A percentile compares a stretch with the other conserved stretches of the same genome.
These are phyloP conservation scores for Platyrinchus mystaceus DNA, from an alignment of 2,797 vertebrate species.

Conservation along the genomic window DNA sequence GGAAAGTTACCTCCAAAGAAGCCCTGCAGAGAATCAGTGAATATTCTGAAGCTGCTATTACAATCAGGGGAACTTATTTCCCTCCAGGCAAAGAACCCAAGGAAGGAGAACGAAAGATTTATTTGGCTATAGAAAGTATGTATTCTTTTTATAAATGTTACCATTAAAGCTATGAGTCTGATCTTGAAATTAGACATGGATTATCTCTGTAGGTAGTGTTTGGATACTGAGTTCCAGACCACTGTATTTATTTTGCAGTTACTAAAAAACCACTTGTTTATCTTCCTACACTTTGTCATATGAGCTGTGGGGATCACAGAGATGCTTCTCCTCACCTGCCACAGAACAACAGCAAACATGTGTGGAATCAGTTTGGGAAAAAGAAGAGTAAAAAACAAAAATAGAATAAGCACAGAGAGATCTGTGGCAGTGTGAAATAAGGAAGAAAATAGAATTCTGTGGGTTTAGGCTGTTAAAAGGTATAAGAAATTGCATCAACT, in stretches of 20 bases:
- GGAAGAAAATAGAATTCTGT: neutral
- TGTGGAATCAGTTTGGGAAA: neutral
- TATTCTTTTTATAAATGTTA: slow-evolving; percentile 3
- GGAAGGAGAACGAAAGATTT: slow-evolving; percentile 97
- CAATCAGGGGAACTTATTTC: slow-evolving; percentile 98
- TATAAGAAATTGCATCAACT: neutral
- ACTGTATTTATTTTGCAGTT: neutral
- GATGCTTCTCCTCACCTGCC: neutral
- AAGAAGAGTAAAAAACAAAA: neutral
- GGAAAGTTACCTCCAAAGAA: slow-evolving; percentile 99
- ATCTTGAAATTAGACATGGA: neutral
- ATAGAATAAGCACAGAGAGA: neutral
- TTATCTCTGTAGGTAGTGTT: neutral
- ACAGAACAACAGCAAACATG: neutral
- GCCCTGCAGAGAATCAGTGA: slow-evolving; percentile 97
- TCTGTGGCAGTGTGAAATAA: neutral
- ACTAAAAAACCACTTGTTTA: neutral
- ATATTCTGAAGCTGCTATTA: slow-evolving; percentile 98
- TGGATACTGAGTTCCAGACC: neutral
- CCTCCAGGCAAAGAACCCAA: slow-evolving; percentile 98
- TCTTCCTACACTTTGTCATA: neutral
- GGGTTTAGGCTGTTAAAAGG: neutral
- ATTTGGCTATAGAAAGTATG: slow-evolving; percentile 98
- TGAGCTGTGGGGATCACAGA: neutral
- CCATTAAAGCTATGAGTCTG: neutral